A percentile compares a stretch with the other conserved stretches of the same genome.
phyloP scores from a whole-genome alignment of 2,888 invertebrate genomes.

The Lasioglossum figueresi region DNA sequence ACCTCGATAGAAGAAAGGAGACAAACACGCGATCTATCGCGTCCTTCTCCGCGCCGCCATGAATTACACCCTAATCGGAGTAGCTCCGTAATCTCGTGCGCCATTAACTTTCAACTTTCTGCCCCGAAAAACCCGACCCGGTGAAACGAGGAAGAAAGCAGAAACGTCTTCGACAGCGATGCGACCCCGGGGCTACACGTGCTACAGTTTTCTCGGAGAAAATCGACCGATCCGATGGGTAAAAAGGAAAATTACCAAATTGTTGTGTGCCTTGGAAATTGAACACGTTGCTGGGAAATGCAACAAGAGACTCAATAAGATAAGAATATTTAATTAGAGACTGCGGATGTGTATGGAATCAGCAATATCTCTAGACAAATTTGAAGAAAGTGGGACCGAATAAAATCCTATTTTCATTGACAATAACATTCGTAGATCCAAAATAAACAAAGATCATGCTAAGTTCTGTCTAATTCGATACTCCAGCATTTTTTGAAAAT shows the following conservation, averaged over 20 bases:
- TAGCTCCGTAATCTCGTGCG: conserved; percentile 29
- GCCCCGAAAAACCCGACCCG: conserved; percentile 13
- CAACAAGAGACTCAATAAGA: too few relatives aligned
- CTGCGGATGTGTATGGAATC: too few relatives aligned
- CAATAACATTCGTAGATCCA: too few relatives aligned
- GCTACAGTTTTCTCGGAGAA: background rate
- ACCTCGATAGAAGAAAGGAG: conserved; percentile 59
- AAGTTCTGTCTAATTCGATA: too few relatives aligned
- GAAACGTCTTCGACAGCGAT: background rate
- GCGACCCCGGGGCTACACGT: background rate
- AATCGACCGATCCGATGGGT: background rate
- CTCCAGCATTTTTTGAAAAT: too few relatives aligned
- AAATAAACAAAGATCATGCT: too few relatives aligned
- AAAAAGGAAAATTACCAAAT: background rate
- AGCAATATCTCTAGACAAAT: too few relatives aligned
- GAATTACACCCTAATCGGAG: conserved; percentile 48
- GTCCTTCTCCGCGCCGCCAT: conserved; percentile 26
- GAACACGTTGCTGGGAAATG: background rate
- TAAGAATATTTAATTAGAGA: too few relatives aligned
- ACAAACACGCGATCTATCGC: conserved; percentile 57
- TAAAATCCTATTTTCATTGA: too few relatives aligned
- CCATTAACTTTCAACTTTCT: conserved; percentile 47
- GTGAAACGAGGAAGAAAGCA: conserved; percentile 35
- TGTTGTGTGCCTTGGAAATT: background rate
- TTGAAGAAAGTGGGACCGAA: too few relatives aligned